phyloP scores from a whole-genome alignment of 2,113 vertebrate species.

The Globicephala melas region DNA sequence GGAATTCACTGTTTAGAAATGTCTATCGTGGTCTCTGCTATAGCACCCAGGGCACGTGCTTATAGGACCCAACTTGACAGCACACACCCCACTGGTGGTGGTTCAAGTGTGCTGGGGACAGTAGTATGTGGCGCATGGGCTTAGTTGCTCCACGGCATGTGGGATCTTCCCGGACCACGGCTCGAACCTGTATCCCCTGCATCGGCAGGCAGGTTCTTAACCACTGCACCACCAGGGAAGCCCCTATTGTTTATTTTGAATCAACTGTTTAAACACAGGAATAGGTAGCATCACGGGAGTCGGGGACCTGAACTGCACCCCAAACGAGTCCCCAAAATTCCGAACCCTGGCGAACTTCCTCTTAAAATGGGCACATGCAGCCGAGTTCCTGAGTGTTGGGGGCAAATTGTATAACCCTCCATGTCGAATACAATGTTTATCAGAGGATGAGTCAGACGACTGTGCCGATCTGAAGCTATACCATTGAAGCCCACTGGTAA shows the following conservation, averaged over 20 bases:
- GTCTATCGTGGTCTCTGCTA: neutral
- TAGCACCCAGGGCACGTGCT: neutral
- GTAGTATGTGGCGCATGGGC: no score
- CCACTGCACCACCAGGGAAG: no score
- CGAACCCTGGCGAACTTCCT: neutral
- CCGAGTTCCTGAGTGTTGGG: neutral
- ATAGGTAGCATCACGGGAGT: fast-evolving
- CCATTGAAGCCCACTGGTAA: neutral
- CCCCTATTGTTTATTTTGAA: neutral
- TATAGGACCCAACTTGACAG: neutral
- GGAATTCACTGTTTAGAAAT: neutral
- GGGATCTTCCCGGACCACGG: no score
- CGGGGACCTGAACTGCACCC: neutral
- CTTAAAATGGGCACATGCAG: fast-evolving
- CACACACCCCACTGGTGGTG: fast-evolving
- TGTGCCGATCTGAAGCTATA: neutral
- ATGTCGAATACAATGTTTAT: fast-evolving
- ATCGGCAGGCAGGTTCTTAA: no score
- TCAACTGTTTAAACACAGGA: neutral
- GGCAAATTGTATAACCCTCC: no score
- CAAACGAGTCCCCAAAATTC: fast-evolving
- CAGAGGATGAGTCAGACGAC: neutral
- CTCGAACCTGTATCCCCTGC: no score
- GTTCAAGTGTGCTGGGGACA: neutral
- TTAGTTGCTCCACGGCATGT: no score